Conservation (phyloP, 2,113 vertebrate genomes). For the Alethe diademata region DNA sequence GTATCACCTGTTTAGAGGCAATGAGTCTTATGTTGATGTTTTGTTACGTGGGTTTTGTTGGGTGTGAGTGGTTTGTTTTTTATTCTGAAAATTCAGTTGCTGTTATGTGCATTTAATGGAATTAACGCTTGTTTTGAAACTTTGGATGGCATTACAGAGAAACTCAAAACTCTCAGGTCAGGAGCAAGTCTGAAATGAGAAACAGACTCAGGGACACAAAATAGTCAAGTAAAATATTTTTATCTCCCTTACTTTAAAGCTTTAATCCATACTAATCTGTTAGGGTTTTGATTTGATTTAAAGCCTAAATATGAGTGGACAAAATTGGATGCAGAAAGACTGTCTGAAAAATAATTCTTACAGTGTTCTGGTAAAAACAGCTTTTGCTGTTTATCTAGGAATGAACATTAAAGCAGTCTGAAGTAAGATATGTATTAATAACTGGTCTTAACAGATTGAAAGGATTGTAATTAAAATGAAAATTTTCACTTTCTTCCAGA, state of each 20-base stretch:
- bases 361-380: neutral
- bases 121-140: neutral
- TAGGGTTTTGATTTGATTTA: neutral
- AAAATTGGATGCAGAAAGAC: neutral
- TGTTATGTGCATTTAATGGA: neutral
- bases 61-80: neutral
- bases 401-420: neutral
- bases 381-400: neutral
- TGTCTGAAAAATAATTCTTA: neutral
- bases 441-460: neutral
- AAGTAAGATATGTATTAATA: neutral
- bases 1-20: neutral
- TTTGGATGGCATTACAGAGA: neutral
- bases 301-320: neutral
- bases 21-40: accelerated
- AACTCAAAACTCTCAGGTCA: neutral
- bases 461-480: neutral
- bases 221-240: neutral
- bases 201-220: neutral
- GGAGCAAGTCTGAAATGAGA: neutral
- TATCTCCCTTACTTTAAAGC: neutral
- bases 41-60: neutral
- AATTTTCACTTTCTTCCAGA: conserved; percentile 70
- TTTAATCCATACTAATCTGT: neutral
- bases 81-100: neutral